Conservation (phyloP, 2,888 invertebrate genomes). For the Caenorhabditis japonica region DNA sequence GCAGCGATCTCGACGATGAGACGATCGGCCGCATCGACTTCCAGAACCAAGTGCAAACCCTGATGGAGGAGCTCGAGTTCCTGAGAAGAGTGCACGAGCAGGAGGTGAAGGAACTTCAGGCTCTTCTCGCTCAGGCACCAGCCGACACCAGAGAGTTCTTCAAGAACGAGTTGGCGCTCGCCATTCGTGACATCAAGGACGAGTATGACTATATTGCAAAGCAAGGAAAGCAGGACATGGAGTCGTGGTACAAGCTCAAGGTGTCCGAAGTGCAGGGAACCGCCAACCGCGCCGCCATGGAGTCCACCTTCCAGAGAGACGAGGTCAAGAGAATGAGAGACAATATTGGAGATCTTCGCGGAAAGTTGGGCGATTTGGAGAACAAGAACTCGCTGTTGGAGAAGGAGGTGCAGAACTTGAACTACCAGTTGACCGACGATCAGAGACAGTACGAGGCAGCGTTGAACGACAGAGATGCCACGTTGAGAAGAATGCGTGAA, state of each 20-base stretch:
- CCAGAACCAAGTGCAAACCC: conserved; percentile 78
- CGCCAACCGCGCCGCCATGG: conserved; percentile 79
- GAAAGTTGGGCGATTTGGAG: conserved; percentile 67
- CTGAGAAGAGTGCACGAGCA: conserved; percentile 77
- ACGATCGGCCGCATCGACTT: conserved; percentile 78
- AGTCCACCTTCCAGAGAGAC: conserved; percentile 79
- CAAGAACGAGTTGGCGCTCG: conserved; percentile 80
- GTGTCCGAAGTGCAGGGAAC: conserved; percentile 77
- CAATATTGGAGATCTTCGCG: conserved; percentile 60
- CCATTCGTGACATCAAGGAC: conserved; percentile 80
- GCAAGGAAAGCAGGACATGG: conserved; percentile 79
- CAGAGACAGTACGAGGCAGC: conserved; percentile 78
- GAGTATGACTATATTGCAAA: conserved; percentile 79
- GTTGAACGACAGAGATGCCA: conserved; percentile 77
- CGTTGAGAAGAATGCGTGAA: conserved; percentile 77
- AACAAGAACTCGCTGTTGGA: conserved; percentile 68
- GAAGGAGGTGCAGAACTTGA: conserved; percentile 75
- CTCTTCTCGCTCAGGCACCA: conserved; percentile 76
- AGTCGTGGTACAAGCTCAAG: conserved; percentile 80
- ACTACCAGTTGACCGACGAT: conserved; percentile 79
- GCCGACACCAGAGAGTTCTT: conserved; percentile 78
- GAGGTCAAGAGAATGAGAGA: conserved; percentile 77
- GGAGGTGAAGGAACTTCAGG: conserved; percentile 77
- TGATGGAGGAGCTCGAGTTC: conserved; percentile 78
- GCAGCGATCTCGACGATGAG: conserved; percentile 78